Percentiles rank a stretch among this genome's conserved stretches.
phyloP scores from a whole-genome alignment of 2,113 vertebrate species.

The Atherinomorus stipes region DNA sequence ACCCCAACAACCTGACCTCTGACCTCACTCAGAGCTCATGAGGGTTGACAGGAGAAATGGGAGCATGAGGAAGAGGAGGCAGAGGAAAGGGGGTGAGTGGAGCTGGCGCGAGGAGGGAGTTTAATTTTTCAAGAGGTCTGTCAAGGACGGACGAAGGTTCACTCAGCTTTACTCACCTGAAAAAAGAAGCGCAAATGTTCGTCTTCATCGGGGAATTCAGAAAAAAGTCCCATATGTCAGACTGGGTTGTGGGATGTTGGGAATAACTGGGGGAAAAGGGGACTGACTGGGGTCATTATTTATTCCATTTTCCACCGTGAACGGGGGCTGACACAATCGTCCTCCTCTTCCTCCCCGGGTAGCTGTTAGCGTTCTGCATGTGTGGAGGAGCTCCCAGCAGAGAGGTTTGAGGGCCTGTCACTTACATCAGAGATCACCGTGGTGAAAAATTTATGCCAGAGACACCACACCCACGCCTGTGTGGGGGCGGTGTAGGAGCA shows the following conservation, averaged over 20 bases:
- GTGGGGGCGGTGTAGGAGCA: constrained; percentile 17
- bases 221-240: not conserved
- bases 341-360: constrained; percentile 44
- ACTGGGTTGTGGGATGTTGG: not conserved
- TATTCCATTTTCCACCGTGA: not conserved
- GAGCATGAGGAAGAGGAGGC: constrained; percentile 23
- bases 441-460: constrained; percentile 71
- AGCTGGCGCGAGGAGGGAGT: constrained; percentile 28
- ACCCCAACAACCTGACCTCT: constrained; percentile 53
- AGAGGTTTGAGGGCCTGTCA: constrained; percentile 56
- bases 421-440: constrained; percentile 61
- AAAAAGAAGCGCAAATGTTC: constrained; percentile 10
- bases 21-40: constrained; percentile 47
- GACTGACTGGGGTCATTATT: constrained; percentile 36
- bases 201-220: not conserved
- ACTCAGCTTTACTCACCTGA: constrained; percentile 51
- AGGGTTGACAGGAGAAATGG: constrained; percentile 39
- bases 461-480: constrained; percentile 24
- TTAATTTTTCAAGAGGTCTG: constrained; percentile 76
- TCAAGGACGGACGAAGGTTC: constrained; percentile 61
- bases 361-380: constrained; percentile 71
- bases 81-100: not conserved
- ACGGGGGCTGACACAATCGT: constrained; percentile 14
- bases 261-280: constrained; percentile 7
- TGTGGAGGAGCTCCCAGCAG: constrained; percentile 60